phyloP scores from a whole-genome alignment of 2,888 invertebrate species.

The Ashinkailepas kermadecensis region DNA sequence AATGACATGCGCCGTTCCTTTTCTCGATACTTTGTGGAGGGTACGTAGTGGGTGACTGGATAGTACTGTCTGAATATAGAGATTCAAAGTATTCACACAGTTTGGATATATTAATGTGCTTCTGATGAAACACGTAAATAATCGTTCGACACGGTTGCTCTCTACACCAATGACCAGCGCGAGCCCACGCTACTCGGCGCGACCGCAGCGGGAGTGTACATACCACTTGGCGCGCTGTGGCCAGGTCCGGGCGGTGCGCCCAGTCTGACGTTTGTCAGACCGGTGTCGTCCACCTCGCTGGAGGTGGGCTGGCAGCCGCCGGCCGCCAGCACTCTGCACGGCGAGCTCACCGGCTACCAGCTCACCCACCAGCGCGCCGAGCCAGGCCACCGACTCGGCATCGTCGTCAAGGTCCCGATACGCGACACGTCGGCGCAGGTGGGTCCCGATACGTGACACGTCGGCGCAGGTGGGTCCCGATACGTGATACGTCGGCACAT shows the following conservation, averaged over 20 bases:
- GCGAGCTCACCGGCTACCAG: slow-evolving; percentile 41
- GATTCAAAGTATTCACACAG: too few relatives aligned
- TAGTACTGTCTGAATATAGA: background rate
- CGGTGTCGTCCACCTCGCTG: slow-evolving; percentile 40
- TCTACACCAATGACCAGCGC: background rate
- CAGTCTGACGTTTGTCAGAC: slow-evolving; percentile 36
- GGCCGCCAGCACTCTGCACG: slow-evolving; percentile 48
- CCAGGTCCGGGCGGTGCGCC: slow-evolving; percentile 32
- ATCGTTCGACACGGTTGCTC: background rate
- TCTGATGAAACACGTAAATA: background rate
- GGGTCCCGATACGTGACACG: background rate
- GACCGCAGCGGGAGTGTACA: background rate
- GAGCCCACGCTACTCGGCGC: background rate
- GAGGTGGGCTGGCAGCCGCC: slow-evolving; percentile 41
- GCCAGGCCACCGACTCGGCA: background rate
- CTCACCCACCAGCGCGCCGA: slow-evolving; percentile 34
- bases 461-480: too few relatives aligned
- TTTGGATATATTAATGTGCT: background rate
- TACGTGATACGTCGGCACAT: too few relatives aligned
- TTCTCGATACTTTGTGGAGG: background rate
- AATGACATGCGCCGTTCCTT: background rate
- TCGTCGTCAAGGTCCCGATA: background rate
- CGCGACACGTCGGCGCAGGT: background rate
- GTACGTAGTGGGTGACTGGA: background rate
- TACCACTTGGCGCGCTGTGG: background rate